Conservation (phyloP, 2,113 vertebrate genomes). For the Petromus typicus region DNA sequence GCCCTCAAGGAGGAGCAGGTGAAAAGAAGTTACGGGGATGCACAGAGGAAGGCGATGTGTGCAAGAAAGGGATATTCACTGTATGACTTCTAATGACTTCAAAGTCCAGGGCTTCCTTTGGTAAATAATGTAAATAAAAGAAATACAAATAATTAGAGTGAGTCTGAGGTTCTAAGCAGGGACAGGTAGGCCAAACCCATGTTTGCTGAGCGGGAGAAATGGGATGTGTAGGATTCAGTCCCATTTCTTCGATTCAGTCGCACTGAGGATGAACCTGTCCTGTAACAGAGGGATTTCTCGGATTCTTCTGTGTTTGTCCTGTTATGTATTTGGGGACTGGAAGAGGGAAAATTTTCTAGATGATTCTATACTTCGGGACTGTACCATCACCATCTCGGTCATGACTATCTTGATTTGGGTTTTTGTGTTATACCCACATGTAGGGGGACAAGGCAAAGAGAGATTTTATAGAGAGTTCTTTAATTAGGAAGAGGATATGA, state of each 20-base stretch:
- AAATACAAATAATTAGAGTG: not conserved
- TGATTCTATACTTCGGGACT: not conserved
- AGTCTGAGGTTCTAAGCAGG: not conserved
- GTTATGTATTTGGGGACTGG: rapidly evolving
- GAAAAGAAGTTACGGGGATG: not conserved
- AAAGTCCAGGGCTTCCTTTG: rapidly evolving
- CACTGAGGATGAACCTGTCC: not conserved
- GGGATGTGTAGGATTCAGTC: not conserved
- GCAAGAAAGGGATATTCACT: not conserved
- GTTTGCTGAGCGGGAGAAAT: not conserved
- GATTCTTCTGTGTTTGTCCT: too few species aligned
- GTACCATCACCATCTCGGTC: not conserved
- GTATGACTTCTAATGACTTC: not conserved
- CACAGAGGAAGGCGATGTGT: not conserved
- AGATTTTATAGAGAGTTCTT: not conserved
- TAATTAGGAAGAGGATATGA: not conserved
- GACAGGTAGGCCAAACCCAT: not conserved
- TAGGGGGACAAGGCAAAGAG: not conserved
- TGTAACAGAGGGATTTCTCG: not conserved
- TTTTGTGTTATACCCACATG: too few species aligned
- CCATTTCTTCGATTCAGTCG: not conserved
- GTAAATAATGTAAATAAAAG: not conserved
- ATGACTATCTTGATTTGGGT: too few species aligned
- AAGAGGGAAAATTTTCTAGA: not conserved
- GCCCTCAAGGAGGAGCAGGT: not conserved